phyloP scores from a whole-genome alignment of 2,113 vertebrate genomes.

The Vidua macroura region DNA sequence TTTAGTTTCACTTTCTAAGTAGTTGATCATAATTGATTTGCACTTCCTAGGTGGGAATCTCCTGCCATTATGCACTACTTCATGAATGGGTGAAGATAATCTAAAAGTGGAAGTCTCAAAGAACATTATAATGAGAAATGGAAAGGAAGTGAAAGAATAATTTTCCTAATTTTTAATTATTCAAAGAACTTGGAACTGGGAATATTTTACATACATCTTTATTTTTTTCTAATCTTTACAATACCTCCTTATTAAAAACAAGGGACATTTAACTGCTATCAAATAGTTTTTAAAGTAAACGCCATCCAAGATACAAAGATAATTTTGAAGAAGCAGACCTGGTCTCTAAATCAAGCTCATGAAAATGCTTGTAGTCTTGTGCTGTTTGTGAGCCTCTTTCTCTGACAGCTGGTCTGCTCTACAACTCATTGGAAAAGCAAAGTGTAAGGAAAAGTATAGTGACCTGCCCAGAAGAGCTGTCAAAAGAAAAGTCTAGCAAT shows the following conservation, averaged over 20 bases:
- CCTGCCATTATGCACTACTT: neutral
- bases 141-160: accelerated
- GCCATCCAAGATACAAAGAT: neutral
- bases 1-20: neutral
- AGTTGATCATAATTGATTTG: neutral
- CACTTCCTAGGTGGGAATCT: neutral
- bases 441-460: neutral
- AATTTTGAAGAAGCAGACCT: neutral
- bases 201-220: neutral
- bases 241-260: neutral
- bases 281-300: neutral
- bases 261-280: neutral
- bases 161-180: neutral
- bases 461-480: neutral
- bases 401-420: neutral
- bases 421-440: neutral
- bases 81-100: neutral
- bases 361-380: neutral
- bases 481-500: neutral
- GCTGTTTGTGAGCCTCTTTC: neutral
- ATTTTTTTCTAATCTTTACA: neutral
- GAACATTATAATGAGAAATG: neutral
- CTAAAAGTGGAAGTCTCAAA: neutral
- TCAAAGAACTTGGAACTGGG: neutral
- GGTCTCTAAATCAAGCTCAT: neutral